Evolutionary conservation across 2,888 invertebrate genomes (phyloP).

Genomic region (Limulus polyphemus): DNA sequence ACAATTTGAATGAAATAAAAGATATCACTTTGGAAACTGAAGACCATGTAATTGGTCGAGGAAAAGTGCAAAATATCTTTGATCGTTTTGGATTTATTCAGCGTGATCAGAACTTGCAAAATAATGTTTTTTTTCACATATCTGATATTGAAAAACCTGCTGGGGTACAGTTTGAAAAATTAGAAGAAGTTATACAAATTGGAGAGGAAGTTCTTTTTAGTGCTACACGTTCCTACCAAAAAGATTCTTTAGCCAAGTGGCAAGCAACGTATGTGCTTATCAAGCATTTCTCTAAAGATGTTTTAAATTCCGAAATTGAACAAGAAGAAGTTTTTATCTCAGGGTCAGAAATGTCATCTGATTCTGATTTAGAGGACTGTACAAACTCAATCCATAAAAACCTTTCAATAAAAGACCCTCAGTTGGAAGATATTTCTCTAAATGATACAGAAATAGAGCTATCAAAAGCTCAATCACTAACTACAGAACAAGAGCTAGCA

Average conservation of each 20-base stretch:
- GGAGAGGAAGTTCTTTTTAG: neutral
- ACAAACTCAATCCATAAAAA: no score
- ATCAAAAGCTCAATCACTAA: no score
- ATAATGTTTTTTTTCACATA: slow-evolving; percentile 2
- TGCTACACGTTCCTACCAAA: neutral
- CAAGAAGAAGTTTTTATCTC: no score
- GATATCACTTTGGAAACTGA: neutral
- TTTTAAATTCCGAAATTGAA: no score
- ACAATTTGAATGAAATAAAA: neutral
- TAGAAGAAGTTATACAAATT: neutral
- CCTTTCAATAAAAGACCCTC: no score
- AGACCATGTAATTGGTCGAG: neutral
- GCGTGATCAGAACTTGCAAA: neutral
- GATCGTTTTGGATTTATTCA: neutral
- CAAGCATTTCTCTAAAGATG: no score
- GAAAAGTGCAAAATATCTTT: neutral
- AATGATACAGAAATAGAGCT: no score
- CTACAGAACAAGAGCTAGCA: no score
- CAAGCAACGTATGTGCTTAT: neutral
- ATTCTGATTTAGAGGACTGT: no score
- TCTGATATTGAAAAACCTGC: neutral
- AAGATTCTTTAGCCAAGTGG: neutral
- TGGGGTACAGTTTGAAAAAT: neutral
- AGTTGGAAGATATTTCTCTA: no score
- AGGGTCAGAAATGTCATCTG: no score